Conservation (phyloP, 2,888 invertebrate species). For the Platycnemis pennipes region DNA sequence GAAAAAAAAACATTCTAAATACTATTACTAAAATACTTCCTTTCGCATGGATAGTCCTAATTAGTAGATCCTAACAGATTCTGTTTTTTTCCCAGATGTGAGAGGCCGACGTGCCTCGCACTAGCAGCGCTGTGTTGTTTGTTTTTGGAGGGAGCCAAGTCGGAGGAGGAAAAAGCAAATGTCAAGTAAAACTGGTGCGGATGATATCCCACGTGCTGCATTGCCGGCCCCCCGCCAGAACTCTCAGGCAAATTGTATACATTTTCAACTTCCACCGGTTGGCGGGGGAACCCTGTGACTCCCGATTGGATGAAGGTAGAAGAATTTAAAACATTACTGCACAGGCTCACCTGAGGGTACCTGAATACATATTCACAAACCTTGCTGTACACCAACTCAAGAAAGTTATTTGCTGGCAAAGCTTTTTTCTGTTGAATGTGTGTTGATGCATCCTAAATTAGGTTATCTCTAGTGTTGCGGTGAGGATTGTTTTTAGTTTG, state of each 20-base stretch:
- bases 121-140: conserved; percentile 71
- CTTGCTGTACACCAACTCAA: conserved; percentile 1
- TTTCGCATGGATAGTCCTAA: not conserved
- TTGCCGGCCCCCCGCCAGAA: conserved; percentile 54
- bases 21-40: no score
- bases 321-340: conserved; percentile 25
- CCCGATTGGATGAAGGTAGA: conserved; percentile 63
- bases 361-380: not conserved
- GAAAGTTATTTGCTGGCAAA: conserved; percentile 49
- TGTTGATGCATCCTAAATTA: conserved; percentile 2
- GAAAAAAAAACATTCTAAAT: no score
- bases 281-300: conserved; percentile 62
- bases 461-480: conserved; percentile 14
- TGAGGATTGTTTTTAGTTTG: conserved; percentile 19
- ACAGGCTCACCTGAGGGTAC: not conserved
- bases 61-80: not conserved
- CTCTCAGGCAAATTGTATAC: conserved; percentile 47
- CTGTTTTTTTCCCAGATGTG: conserved; percentile 70
- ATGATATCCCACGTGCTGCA: conserved; percentile 69
- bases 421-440: conserved; percentile 51
- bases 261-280: conserved; percentile 64
- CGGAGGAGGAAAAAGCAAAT: conserved; percentile 68
- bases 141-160: conserved; percentile 70
- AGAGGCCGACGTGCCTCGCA: conserved; percentile 70
- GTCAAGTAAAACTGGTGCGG: conserved; percentile 71